Conservation (phyloP, 2,113 vertebrate genomes). For the sheep (Ovis aries) region ARS-UI_Ramb_v3.0 NC_056056.1:33051501-33052000, state of each 20-base stretch:
- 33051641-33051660: neutral
- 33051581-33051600: neutral
- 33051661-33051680: neutral
- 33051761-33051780: rapidly evolving
- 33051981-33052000: neutral
- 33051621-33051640: neutral
- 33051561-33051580: neutral
- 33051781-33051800: neutral
- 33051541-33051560: neutral
- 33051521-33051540: neutral
- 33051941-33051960: no score
- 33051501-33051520: neutral
- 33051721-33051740: neutral
- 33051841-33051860: neutral
- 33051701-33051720: neutral
- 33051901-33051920: neutral
- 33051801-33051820: rapidly evolving
- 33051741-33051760: neutral
- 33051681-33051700: neutral
- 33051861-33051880: neutral
- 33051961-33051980: neutral
- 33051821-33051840: rapidly evolving
- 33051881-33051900: rapidly evolving
- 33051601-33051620: neutral
- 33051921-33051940: neutral